These are phyloP conservation scores for Lepidonotus clava DNA, from an alignment of 2,888 invertebrate genomes.

Conservation along the genomic window DNA sequence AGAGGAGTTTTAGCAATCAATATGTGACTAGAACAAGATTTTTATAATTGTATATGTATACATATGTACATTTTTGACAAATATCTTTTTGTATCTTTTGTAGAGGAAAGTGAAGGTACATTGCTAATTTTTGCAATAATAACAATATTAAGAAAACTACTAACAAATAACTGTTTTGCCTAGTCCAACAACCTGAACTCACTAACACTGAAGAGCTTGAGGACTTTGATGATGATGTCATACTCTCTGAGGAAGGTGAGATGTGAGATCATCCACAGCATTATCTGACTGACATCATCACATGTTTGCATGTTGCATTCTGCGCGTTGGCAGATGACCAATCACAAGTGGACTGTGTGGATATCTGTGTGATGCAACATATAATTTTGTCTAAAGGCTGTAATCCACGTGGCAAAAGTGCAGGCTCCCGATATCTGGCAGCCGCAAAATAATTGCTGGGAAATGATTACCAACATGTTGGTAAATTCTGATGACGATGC, in stretches of 20 bases:
- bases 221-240: constrained; percentile 17
- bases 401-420: no score
- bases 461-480: no score
- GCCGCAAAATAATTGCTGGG: no score
- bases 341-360: no score
- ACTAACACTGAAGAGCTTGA: background rate
- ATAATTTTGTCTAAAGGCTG: no score
- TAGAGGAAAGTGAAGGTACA: constrained; percentile 4
- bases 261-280: constrained; percentile 15
- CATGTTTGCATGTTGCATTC: background rate
- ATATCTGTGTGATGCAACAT: no score
- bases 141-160: background rate
- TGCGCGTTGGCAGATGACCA: no score
- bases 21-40: no score
- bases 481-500: no score
- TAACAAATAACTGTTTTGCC: constrained; percentile 12
- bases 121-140: background rate
- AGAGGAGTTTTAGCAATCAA: no score
- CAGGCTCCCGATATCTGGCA: no score
- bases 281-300: constrained; percentile 3
- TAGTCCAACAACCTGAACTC: background rate
- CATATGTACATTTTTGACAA: background rate
- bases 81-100: background rate
- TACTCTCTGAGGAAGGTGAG: constrained; percentile 39
- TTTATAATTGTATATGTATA: no score